Evolutionary conservation across 2,797 vertebrate species (phyloP).

Genomic region (Margarornis squamiger): DNA sequence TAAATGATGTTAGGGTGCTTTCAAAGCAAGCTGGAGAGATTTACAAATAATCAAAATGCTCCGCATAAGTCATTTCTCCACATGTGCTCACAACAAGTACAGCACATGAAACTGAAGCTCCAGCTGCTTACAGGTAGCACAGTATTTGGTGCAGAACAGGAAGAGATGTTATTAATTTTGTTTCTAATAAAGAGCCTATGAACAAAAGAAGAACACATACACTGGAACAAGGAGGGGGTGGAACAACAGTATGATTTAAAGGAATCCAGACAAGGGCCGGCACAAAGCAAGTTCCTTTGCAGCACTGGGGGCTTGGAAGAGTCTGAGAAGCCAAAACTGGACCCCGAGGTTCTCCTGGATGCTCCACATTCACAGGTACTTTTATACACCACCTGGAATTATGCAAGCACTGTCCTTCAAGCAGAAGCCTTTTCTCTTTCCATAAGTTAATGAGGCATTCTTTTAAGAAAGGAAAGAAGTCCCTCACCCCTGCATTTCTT

Average conservation of each 20-base stretch:
- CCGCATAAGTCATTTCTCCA: neutral
- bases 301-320: neutral
- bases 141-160: neutral
- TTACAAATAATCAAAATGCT: slow-evolving; percentile 18
- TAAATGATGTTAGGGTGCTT: neutral
- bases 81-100: neutral
- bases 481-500: slow-evolving; percentile 43
- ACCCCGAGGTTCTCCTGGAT: neutral
- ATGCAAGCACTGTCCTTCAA: slow-evolving; percentile 36
- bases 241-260: neutral
- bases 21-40: neutral
- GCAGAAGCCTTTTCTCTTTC: slow-evolving; percentile 47
- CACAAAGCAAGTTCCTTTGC: neutral
- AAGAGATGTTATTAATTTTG: neutral
- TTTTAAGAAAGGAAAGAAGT: slow-evolving; percentile 35
- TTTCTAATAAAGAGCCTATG: neutral
- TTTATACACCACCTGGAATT: slow-evolving; percentile 26
- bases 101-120: neutral
- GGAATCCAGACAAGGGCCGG: neutral
- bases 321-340: neutral
- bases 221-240: neutral
- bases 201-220: neutral
- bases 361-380: slow-evolving; percentile 45
- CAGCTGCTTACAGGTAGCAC: slow-evolving; percentile 11
- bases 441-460: slow-evolving; percentile 72